phyloP scores from a whole-genome alignment of 2,888 invertebrate genomes.

The Acleris holmiana region DNA sequence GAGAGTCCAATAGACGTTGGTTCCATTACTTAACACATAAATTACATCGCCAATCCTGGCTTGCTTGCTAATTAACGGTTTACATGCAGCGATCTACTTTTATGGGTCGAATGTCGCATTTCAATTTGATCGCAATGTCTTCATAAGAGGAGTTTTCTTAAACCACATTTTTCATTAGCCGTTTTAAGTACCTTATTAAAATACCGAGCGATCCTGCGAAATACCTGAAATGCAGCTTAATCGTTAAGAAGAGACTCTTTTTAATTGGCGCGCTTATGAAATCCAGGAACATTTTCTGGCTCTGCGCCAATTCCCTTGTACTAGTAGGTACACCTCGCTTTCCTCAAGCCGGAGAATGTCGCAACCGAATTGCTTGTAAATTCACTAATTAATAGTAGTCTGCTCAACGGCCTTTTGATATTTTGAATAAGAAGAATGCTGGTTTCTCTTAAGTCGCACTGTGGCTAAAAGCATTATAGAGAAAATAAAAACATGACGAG shows the following conservation, averaged over 20 bases:
- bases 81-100: slow-evolving; percentile 39
- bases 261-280: slow-evolving; percentile 35
- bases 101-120: slow-evolving; percentile 41
- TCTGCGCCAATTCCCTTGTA: slow-evolving; percentile 26
- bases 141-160: slow-evolving; percentile 21
- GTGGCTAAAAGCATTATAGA: neutral
- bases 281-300: slow-evolving; percentile 29
- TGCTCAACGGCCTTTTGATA: slow-evolving; percentile 4
- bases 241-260: slow-evolving; percentile 20
- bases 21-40: slow-evolving; percentile 32
- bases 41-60: slow-evolving; percentile 28
- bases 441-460: slow-evolving; percentile 2
- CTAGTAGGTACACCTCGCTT: slow-evolving; percentile 12
- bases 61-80: slow-evolving; percentile 29
- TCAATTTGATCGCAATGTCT: slow-evolving; percentile 42
- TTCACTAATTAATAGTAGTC: slow-evolving; percentile 22
- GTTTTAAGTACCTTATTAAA: slow-evolving; percentile 12
- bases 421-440: slow-evolving; percentile 6
- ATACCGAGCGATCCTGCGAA: slow-evolving; percentile 9
- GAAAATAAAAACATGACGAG: slow-evolving; percentile 1
- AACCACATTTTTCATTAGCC: slow-evolving; percentile 1
- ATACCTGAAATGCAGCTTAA: slow-evolving; percentile 27
- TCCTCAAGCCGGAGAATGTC: slow-evolving; percentile 6
- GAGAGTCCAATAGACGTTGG: slow-evolving; percentile 27
- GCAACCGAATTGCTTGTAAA: slow-evolving; percentile 20